Base-by-base conservation (phyloP, 2,797 vertebrate species). In the Parambassis ranga region DNA sequence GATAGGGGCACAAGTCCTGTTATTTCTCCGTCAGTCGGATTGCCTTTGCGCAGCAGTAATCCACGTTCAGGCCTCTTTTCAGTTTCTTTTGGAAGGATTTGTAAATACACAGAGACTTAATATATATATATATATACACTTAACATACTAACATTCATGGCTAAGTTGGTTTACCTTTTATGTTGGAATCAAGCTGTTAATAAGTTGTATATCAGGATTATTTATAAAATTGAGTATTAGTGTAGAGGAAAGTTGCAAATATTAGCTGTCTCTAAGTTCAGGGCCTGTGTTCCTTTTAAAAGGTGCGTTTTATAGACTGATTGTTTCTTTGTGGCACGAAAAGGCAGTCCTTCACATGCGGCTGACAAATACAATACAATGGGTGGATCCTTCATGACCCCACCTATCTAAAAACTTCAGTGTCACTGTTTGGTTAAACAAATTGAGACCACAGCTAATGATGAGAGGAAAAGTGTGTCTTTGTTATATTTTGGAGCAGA, bases 21-120 rank as follows among this genome's bases (percentile, higher is more conserved):
- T 75, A 36, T 33, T 67, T n/a, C 2, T 55, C 56, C 23, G 50
- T 71, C 58, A 85, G 22, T 70, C 77, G 68, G 43, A 63, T 60
- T 32, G 55, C 51, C 42, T 42, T 55, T 15, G 43, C 51, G 60
- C 31, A 39, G 36, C 51, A 42, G 8, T 56, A 47, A 68, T 71
- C 46, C 48, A 33, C 44, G 60, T 16, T 51, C 5, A 36, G 48
- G 48, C 60, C 30, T 65, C 48, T 22, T 52, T 77, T 48, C 16
- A 43, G 58, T 64, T 44, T 72, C 36, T 44, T 38, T 15, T 36
- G 44, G 57, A 55, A 20, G 5, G 57, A 26, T 33, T 31, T 48
- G 10, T 27, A 30, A 42, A 49, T 47, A 11, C 2, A 3, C 10
- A 2, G 32, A 1, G 31, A n/a, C n/a, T 24, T 56, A 31, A 23